Conservation (phyloP, 2,113 vertebrate species). For the Lethenteron camtschaticum region DNA sequence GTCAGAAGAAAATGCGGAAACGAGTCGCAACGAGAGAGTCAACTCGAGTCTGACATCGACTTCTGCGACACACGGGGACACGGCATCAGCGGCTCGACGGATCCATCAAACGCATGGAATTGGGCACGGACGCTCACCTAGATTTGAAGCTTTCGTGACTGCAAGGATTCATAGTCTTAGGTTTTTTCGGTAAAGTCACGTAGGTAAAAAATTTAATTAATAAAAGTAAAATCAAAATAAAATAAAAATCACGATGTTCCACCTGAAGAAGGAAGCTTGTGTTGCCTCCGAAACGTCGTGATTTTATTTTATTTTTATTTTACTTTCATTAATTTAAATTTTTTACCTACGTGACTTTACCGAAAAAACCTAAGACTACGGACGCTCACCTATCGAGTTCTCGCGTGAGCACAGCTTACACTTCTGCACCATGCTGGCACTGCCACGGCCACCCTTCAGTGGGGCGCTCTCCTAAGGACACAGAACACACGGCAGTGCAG, state of each 20-base stretch:
- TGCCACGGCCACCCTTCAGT: slow-evolving; percentile 70
- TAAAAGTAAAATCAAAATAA: too few relatives aligned
- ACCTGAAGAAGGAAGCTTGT: too few relatives aligned
- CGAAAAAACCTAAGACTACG: neutral
- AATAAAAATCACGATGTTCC: too few relatives aligned
- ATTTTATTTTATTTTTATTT: too few relatives aligned
- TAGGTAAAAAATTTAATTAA: too few relatives aligned
- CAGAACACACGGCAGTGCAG: slow-evolving; percentile 6
- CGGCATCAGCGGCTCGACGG: neutral
- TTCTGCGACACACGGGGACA: neutral
- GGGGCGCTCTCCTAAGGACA: slow-evolving; percentile 50
- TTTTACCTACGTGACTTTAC: too few relatives aligned
- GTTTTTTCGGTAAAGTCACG: too few relatives aligned
- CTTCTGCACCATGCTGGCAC: slow-evolving; percentile 84
- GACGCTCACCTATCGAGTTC: slow-evolving; percentile 57
- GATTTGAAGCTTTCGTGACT: neutral
- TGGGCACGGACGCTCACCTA: slow-evolving; percentile 27
- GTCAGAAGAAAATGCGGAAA: too few relatives aligned
- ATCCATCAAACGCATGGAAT: neutral
- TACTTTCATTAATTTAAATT: too few relatives aligned
- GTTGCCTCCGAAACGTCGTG: too few relatives aligned
- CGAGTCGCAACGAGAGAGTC: too few relatives aligned
- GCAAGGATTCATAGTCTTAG: neutral
- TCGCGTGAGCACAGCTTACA: slow-evolving; percentile 93
- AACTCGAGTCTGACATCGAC: neutral